A percentile compares a stretch with the other conserved stretches of the same genome.
phyloP scores from a whole-genome alignment of 2,113 vertebrate species.

The Brachypteracias leptosomus region DNA sequence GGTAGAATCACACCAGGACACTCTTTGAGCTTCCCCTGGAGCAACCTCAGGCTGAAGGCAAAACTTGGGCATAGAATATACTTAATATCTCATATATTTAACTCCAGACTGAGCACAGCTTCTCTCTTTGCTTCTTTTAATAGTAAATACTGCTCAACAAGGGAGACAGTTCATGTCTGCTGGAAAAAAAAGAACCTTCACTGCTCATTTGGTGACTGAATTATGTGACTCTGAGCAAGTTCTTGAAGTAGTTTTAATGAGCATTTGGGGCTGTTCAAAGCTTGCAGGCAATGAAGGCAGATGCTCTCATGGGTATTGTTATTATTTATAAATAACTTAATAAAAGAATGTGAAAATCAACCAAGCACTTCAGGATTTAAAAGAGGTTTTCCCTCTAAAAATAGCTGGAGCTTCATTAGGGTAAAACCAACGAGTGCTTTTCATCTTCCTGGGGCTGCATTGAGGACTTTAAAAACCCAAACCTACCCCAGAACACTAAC shows the following conservation, averaged over 20 bases:
- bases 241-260: slow-evolving; percentile 26
- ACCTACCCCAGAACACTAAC: background rate
- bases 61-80: too few species aligned
- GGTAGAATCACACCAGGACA: background rate
- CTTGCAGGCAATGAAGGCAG: slow-evolving; percentile 8
- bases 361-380: background rate
- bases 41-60: background rate
- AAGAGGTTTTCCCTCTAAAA: slow-evolving; percentile 29
- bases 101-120: background rate
- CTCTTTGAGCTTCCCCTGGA: background rate
- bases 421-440: slow-evolving; percentile 20
- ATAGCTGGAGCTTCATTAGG: slow-evolving; percentile 29
- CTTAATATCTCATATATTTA: background rate
- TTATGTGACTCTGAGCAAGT: background rate
- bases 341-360: slow-evolving; percentile 27
- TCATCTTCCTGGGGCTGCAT: slow-evolving; percentile 12
- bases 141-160: background rate
- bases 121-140: background rate
- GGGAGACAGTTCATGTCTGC: background rate
- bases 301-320: slow-evolving; percentile 35
- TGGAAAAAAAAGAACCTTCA: background rate
- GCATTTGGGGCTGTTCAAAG: slow-evolving; percentile 43
- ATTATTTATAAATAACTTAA: slow-evolving; percentile 64
- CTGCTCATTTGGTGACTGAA: background rate
- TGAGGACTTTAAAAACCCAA: background rate